Conservation (phyloP, 2,797 vertebrate species). For the Mus minutoides region DNA sequence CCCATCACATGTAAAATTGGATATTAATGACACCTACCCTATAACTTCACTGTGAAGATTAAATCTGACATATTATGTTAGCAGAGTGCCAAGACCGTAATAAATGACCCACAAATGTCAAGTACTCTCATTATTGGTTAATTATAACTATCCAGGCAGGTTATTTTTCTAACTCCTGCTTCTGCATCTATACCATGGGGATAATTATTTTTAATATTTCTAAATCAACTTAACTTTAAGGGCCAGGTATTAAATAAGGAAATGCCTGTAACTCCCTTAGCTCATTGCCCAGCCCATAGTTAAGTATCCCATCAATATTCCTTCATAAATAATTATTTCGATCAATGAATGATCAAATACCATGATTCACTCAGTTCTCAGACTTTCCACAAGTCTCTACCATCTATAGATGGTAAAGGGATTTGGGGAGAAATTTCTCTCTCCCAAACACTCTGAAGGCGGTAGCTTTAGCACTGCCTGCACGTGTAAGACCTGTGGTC, state of each 20-base stretch:
- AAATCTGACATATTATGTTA: slow-evolving; percentile 18
- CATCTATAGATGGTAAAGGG: background rate
- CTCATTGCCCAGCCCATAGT: background rate
- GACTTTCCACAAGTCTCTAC: background rate
- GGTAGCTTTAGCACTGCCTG: background rate
- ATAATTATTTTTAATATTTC: slow-evolving; percentile 3
- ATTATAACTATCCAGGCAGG: slow-evolving; percentile 40
- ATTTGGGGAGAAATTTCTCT: background rate
- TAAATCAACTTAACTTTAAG: slow-evolving; percentile 52
- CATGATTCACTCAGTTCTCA: background rate
- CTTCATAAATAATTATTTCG: background rate
- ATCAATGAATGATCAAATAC: background rate
- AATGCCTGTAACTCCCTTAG: background rate
- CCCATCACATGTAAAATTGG: background rate
- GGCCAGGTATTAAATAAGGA: background rate
- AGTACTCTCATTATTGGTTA: slow-evolving; percentile 41
- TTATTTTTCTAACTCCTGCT: slow-evolving; percentile 46
- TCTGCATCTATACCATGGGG: background rate
- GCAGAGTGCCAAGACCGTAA: background rate
- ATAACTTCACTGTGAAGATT: slow-evolving; percentile 11
- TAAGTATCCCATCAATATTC: background rate
- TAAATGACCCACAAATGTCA: slow-evolving; percentile 45
- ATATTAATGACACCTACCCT: background rate
- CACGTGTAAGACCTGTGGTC: background rate
- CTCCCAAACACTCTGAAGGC: background rate